A percentile compares a stretch with the other conserved stretches of the same genome.
Conservation (phyloP, 2,797 vertebrate species). For the Phrynocephalus forsythii region DNA sequence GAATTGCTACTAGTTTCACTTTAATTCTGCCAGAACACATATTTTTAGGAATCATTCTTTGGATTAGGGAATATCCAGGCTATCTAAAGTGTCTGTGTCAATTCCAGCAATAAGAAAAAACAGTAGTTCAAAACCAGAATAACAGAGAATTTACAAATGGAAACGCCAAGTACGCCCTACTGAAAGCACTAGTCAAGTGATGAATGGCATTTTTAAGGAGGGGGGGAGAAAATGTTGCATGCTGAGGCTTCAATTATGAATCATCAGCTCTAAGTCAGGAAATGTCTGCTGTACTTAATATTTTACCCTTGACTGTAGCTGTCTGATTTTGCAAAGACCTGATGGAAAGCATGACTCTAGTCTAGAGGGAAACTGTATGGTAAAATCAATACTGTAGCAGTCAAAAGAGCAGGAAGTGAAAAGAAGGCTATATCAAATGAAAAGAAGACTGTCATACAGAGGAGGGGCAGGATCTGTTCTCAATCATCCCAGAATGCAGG, state of each 20-base stretch:
- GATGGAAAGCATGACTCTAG: background rate
- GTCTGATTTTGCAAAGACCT: conserved; percentile 22
- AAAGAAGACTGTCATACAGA: too few species aligned
- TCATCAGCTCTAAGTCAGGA: conserved; percentile 50
- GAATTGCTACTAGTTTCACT: background rate
- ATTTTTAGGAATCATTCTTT: background rate
- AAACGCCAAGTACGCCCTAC: conserved; percentile 16
- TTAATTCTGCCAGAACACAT: background rate
- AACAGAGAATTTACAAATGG: conserved; percentile 26
- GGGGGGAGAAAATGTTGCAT: conserved; percentile 19
- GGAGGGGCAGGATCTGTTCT: too few species aligned
- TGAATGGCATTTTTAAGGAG: conserved; percentile 22
- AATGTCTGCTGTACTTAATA: background rate
- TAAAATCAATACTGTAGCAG: background rate
- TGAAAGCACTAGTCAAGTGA: conserved; percentile 21
- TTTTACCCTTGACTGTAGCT: conserved; percentile 45
- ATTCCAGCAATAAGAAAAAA: background rate
- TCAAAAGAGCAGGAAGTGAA: too few species aligned
- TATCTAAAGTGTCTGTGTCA: background rate
- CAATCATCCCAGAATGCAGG: too few species aligned
- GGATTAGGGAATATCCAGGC: rapidly evolving
- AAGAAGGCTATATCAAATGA: too few species aligned
- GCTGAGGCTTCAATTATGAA: background rate
- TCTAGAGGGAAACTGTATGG: background rate
- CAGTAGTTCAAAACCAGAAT: background rate